Evolutionary conservation across 2,888 invertebrate genomes (phyloP).

Genomic region (Perdita meconis): DNA sequence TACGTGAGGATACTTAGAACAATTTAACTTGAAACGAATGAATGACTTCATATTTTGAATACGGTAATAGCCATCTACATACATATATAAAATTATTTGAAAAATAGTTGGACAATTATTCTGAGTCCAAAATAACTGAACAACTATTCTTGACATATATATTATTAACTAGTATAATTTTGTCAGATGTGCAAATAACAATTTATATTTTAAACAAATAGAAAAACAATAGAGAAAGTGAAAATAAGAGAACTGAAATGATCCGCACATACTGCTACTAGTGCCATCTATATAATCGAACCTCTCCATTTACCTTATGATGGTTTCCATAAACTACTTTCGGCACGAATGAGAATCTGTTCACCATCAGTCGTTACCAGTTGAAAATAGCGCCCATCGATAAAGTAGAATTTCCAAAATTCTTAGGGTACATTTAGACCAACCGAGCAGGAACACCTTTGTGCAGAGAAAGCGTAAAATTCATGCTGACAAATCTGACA

Average conservation of each 20-base stretch:
- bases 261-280: neutral
- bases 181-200: no score
- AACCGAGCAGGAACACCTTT: no score
- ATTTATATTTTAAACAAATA: no score
- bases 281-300: conserved; percentile 40
- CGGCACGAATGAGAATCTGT: neutral
- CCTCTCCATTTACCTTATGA: conserved; percentile 2
- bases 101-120: neutral
- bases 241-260: neutral
- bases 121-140: no score
- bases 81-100: conserved; percentile 43
- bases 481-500: no score
- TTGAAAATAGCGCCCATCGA: neutral
- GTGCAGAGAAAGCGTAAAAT: no score
- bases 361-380: neutral
- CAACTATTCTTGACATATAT: no score
- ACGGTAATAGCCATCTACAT: conserved; percentile 53
- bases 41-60: conserved; percentile 54
- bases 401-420: no score
- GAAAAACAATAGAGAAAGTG: no score
- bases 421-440: no score
- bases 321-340: neutral
- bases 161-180: no score
- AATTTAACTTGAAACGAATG: conserved; percentile 37
- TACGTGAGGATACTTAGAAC: conserved; percentile 54